phyloP scores from a whole-genome alignment of 1,140 invertebrate species.

The Temnothorax longispinosus region DNA sequence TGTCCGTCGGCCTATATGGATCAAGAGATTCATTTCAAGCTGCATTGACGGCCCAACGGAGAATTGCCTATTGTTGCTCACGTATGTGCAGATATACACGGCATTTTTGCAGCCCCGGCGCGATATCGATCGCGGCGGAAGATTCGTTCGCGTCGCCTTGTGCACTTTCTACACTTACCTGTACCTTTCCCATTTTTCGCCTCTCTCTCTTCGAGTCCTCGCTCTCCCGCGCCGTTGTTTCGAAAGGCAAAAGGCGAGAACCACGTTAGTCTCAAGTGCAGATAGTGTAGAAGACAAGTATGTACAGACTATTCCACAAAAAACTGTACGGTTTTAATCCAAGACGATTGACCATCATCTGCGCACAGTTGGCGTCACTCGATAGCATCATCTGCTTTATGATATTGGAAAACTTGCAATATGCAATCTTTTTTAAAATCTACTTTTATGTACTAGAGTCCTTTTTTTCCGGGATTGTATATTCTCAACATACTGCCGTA shows the following conservation, averaged over 20 bases:
- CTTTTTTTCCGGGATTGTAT: no score
- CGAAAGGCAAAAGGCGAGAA: background rate
- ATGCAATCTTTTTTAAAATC: no score
- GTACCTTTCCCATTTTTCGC: background rate
- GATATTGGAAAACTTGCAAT: no score
- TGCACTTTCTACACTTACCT: conserved; percentile 1
- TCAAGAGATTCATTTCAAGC: background rate
- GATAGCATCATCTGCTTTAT: no score
- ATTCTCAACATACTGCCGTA: no score
- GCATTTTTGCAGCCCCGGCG: conserved; percentile 8
- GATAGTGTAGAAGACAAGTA: background rate
- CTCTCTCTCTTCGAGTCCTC: background rate
- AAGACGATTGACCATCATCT: no score
- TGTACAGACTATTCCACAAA: no score
- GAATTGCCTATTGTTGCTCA: conserved; percentile 21
- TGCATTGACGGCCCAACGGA: background rate
- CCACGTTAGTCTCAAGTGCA: background rate
- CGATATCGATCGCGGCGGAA: conserved; percentile 33
- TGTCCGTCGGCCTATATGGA: background rate
- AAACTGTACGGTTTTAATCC: no score
- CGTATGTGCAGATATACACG: background rate
- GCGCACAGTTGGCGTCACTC: no score
- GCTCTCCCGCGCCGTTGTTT: background rate
- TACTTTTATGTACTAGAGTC: no score
- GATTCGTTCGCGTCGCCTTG: background rate